Evolutionary conservation across 2,113 vertebrate species (phyloP).

Genomic region (Dunckerocampus dactyliophorus): DNA sequence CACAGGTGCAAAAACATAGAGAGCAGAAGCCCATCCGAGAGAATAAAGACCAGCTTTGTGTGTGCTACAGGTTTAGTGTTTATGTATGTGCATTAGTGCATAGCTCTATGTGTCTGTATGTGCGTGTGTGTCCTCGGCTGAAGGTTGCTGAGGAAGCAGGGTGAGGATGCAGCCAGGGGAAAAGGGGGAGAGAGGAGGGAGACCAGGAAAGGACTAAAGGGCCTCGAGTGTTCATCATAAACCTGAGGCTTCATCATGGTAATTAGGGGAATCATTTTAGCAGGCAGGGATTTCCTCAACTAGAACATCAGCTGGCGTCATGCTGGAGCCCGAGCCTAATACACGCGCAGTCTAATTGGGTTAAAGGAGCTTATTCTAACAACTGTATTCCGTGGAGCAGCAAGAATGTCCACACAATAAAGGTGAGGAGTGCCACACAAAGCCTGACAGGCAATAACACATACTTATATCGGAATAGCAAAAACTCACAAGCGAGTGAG

Average conservation of each 20-base stretch:
- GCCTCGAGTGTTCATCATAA: conserved; percentile 61
- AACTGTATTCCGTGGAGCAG: background rate
- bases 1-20: conserved; percentile 72
- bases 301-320: conserved; percentile 35
- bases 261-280: conserved; percentile 63
- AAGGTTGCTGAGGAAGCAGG: conserved; percentile 68
- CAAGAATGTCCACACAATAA: background rate
- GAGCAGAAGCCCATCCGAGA: conserved; percentile 49
- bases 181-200: conserved; percentile 27
- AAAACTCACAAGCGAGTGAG: background rate
- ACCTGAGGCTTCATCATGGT: conserved; percentile 57
- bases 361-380: background rate
- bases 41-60: conserved; percentile 74
- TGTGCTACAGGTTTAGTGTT: conserved; percentile 58
- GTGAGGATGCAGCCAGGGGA: conserved; percentile 61
- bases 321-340: conserved; percentile 21
- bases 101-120: conserved; percentile 26
- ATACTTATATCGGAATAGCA: background rate
- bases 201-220: conserved; percentile 50
- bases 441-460: background rate
- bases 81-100: conserved; percentile 55
- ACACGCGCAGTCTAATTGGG: conserved; percentile 9
- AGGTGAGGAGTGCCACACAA: background rate
- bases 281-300: conserved; percentile 51
- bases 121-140: conserved; percentile 49